These are phyloP conservation scores for Drosophila triauraria DNA, from an alignment of 1,140 invertebrate species.

Conservation along the genomic window DNA sequence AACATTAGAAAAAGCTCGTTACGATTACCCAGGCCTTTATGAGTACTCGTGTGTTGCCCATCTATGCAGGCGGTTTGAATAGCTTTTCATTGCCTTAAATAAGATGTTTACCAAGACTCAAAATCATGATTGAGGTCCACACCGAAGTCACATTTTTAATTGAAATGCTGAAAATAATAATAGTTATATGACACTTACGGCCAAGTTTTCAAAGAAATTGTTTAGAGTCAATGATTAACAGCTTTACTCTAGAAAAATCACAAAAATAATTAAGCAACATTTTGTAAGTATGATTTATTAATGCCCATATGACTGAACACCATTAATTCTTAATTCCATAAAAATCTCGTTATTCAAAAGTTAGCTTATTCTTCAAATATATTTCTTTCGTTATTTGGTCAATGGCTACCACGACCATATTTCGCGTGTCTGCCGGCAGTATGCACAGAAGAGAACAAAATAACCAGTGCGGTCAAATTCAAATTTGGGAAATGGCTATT, in stretches of 20 bases:
- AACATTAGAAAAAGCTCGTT: slow-evolving; percentile 2
- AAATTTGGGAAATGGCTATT: too few species aligned
- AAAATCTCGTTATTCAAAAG: neutral
- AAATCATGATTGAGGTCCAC: neutral
- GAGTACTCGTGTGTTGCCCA: slow-evolving; percentile 23
- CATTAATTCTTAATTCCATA: neutral
- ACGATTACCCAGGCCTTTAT: slow-evolving; percentile 14
- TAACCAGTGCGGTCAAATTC: too few species aligned
- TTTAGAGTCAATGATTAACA: neutral
- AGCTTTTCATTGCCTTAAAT: slow-evolving; percentile 4
- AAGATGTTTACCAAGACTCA: neutral
- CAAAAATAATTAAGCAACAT: too few species aligned
- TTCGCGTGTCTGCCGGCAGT: too few species aligned
- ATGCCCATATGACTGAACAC: too few species aligned
- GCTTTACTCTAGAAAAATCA: neutral
- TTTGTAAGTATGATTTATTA: too few species aligned
- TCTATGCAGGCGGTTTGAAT: slow-evolving; percentile 31
- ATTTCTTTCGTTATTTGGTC: too few species aligned
- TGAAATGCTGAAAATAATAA: neutral
- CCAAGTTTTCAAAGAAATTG: too few species aligned
- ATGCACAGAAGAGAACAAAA: too few species aligned
- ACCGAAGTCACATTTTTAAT: neutral
- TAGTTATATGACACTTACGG: neutral
- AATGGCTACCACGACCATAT: too few species aligned
- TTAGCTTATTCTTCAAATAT: neutral